Evolutionary conservation across 1,140 invertebrate genomes (phyloP).

Genomic region (Drosophila miranda): DNA sequence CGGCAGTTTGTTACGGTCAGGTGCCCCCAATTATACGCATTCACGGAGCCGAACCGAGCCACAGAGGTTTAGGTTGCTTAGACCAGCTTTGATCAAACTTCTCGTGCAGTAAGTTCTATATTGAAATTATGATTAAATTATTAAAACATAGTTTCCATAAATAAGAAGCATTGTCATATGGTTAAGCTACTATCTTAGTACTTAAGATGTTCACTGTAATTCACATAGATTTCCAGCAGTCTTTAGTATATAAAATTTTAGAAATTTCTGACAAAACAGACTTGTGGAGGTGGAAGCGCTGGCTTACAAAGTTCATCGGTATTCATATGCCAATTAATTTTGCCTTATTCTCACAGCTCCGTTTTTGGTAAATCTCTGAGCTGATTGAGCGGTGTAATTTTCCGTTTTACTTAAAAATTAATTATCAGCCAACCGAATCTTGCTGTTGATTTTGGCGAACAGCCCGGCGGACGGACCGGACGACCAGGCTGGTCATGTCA

Average conservation of each 20-base stretch:
- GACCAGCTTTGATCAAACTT: not conserved
- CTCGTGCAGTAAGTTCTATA: too few species aligned
- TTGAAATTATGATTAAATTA: too few species aligned
- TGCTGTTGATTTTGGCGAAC: conserved; percentile 52
- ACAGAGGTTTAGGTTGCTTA: not conserved
- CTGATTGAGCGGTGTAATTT: conserved; percentile 48
- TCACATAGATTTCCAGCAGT: too few species aligned
- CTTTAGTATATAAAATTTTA: too few species aligned
- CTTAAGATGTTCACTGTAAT: too few species aligned
- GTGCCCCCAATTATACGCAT: conserved; percentile 25
- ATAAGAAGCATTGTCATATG: too few species aligned
- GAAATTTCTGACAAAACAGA: too few species aligned
- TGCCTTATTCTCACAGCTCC: conserved; percentile 19
- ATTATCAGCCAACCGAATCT: conserved; percentile 58
- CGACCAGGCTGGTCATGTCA: conserved; percentile 56
- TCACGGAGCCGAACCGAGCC: conserved; percentile 1
- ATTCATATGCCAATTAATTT: conserved; percentile 24
- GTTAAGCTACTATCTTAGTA: too few species aligned
- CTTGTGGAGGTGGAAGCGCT: too few species aligned
- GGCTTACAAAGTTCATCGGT: too few species aligned
- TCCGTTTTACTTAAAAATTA: conserved; percentile 67
- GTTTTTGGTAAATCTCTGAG: conserved; percentile 17
- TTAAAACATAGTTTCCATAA: too few species aligned
- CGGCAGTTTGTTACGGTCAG: not conserved
- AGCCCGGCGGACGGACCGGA: conserved; percentile 1